Evolutionary conservation across 2,888 invertebrate species (phyloP).

Genomic region (Drosophila kokeensis): DNA sequence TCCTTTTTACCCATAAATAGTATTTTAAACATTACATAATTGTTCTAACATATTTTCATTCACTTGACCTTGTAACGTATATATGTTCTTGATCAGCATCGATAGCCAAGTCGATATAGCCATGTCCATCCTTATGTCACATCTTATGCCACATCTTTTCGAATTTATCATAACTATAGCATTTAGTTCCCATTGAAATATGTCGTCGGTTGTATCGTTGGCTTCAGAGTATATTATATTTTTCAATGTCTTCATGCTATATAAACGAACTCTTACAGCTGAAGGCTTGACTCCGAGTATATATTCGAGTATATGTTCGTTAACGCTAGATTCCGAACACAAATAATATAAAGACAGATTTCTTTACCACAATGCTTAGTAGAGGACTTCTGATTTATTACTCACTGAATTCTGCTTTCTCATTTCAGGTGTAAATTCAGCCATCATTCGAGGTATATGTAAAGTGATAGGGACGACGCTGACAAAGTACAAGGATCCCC

Average conservation of each 20-base stretch:
- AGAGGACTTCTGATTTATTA: neutral
- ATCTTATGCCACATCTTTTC: neutral
- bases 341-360: neutral
- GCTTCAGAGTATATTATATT: neutral
- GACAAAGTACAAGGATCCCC: slow-evolving; percentile 91
- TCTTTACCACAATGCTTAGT: neutral
- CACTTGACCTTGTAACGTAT: neutral
- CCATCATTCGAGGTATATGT: slow-evolving; percentile 91
- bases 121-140: neutral
- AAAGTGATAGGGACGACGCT: slow-evolving; percentile 91
- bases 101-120: neutral
- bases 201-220: neutral
- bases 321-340: neutral
- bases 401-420: neutral
- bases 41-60: too few species aligned
- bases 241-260: neutral
- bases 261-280: neutral
- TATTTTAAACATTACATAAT: neutral
- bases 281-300: neutral
- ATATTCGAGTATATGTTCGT: neutral
- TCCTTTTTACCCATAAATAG: neutral
- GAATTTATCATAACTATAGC: neutral
- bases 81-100: neutral
- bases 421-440: slow-evolving; percentile 90
- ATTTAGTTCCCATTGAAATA: neutral